Base-by-base conservation (phyloP, 2,888 invertebrate genomes). In the Ceratothoa steindachneri region DNA sequence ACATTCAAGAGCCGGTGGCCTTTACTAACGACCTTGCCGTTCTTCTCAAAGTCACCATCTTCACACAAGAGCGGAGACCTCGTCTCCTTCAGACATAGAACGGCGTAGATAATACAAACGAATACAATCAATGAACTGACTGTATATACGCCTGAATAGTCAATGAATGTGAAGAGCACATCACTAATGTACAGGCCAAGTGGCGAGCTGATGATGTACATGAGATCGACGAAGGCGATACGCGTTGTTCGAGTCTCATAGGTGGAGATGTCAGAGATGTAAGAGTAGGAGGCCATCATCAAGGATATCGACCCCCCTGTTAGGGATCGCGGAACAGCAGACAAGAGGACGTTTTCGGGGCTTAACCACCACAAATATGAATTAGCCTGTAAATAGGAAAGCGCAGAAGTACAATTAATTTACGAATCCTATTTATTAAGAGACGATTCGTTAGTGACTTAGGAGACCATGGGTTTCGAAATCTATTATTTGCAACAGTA, bases 231-330 rank as follows among this genome's bases (percentile, higher is more conserved):
- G 5, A 73, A 53, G 1, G 77, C 77, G 51, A 77, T 74, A n/a
- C 77, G 69, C n/a, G 55, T 74, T 1, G 77, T 77, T 30, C 77
- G 51, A 1, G 73, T 31, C 22, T 55, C 41, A 27, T 24, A 9
- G n/a, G 31, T 69, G 7, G 77, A 69, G 19, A 76, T 69, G 27
- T 79, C 79, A 28, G 72, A 22, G 15, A 79, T 72, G 41, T 74
- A 79, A 29, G 76, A 65, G 65, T 71, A 79, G 30, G 65, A 60
- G 27, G 72, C 73, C 71, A 76, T 74, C 22, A 76, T 30, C 7
- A 79, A n/a, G 19, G 74, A 68, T 9, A 67, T 53, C 29, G 67
- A 51, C 24, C 79, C 76, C 0, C 79, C 79, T 1, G 71, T 67
- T 2, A 76, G 30, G n/a, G 71, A 70, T 30, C 70, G 60, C 3